A percentile compares a stretch with the other conserved stretches of the same genome.
phyloP scores from a whole-genome alignment of 2,113 vertebrate species.

The Corvus hawaiiensis region DNA sequence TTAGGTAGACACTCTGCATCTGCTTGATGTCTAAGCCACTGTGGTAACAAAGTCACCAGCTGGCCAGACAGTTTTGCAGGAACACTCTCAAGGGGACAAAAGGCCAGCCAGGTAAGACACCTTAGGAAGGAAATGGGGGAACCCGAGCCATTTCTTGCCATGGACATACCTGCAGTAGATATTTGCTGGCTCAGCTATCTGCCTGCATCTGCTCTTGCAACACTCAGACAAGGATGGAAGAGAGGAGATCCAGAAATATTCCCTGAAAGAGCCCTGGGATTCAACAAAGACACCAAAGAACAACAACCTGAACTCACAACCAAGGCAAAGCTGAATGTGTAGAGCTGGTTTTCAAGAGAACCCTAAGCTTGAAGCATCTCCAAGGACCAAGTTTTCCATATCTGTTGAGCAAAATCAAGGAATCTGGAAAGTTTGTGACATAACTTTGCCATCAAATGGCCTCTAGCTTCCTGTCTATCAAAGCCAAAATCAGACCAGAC shows the following conservation, averaged over 20 bases:
- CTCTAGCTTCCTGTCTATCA: not conserved
- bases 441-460: not conserved
- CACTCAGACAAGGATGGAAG: not conserved
- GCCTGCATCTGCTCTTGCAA: not conserved
- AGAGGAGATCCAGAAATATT: not conserved
- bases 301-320: not conserved
- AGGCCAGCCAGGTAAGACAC: not conserved
- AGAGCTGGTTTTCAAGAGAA: not conserved
- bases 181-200: not conserved
- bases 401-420: not conserved
- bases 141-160: not conserved
- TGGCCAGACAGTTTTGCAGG: not conserved
- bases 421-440: not conserved
- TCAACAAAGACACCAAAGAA: not conserved
- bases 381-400: not conserved
- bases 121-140: not conserved
- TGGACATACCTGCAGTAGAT: not conserved
- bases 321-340: accelerated
- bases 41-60: not conserved
- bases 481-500: not conserved
- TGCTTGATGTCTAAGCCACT: not conserved
- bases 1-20: not conserved
- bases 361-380: not conserved
- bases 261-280: not conserved
- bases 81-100: not conserved